Evolutionary conservation across 2,113 vertebrate species (phyloP).

Genomic region (Odobenus rosmarus): DNA sequence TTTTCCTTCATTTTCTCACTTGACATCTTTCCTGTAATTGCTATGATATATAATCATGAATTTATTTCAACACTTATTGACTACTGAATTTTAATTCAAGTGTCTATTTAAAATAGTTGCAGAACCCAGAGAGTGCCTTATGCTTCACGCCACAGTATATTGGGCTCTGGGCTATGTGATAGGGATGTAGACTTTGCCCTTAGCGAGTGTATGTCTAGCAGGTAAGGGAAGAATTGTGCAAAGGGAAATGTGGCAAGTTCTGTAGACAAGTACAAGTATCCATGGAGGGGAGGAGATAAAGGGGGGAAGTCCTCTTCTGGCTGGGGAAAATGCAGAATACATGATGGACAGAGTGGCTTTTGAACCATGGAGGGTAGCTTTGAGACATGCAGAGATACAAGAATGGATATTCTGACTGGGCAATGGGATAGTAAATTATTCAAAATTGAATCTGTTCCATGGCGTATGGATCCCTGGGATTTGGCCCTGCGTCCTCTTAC

Average conservation of each 20-base stretch:
- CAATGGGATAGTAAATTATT: neutral
- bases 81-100: slow-evolving; percentile 14
- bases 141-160: neutral
- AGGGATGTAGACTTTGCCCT: neutral
- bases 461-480: neutral
- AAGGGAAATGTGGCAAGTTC: neutral
- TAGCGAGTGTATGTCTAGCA: neutral
- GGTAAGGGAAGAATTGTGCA: neutral
- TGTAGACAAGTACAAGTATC: neutral
- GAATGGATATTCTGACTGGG: neutral
- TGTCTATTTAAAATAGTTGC: neutral
- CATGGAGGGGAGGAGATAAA: neutral
- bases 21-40: neutral
- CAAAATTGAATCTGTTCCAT: neutral
- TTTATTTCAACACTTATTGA: neutral
- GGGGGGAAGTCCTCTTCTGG: neutral
- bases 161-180: neutral
- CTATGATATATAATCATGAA: neutral
- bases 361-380: neutral
- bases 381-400: neutral
- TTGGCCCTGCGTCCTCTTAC: neutral
- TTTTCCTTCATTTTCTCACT: neutral
- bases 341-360: neutral
- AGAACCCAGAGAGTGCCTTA: neutral
- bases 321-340: neutral